Conservation (phyloP, 2,797 vertebrate species). For the Amphiprion clarkii region DNA sequence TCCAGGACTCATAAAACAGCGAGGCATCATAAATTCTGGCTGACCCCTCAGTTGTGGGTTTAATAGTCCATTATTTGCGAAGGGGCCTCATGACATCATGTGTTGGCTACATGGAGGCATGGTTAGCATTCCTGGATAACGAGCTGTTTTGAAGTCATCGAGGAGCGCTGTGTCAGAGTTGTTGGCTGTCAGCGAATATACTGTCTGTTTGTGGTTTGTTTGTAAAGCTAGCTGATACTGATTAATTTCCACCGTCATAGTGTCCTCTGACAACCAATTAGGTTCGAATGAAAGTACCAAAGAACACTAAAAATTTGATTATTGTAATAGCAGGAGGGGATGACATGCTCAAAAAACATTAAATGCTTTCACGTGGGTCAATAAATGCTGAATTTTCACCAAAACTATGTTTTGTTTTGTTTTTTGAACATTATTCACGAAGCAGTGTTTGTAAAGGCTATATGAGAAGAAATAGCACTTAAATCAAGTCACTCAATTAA, state of each 20-base stretch:
- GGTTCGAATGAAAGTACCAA: constrained; percentile 1
- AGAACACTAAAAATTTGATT: constrained; percentile 2
- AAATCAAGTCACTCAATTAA: background rate
- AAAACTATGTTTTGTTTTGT: no score
- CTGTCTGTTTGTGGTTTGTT: constrained; percentile 43
- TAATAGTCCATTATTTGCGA: constrained; percentile 59
- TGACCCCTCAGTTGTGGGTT: constrained; percentile 42
- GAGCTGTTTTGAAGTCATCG: constrained; percentile 60
- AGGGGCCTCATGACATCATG: constrained; percentile 70
- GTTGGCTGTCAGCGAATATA: constrained; percentile 30
- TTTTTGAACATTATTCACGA: no score
- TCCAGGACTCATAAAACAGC: constrained; percentile 45
- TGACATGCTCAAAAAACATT: background rate
- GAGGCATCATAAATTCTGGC: constrained; percentile 47
- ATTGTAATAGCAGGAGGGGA: background rate
- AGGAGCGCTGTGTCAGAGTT: constrained; percentile 28
- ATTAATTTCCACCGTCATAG: constrained; percentile 19
- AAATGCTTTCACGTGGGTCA: background rate
- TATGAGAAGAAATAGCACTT: background rate
- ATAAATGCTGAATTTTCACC: background rate
- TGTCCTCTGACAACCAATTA: constrained; percentile 22
- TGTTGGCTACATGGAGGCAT: constrained; percentile 44
- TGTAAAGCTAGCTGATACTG: constrained; percentile 25
- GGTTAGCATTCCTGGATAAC: constrained; percentile 67
- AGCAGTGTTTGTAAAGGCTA: no score